phyloP scores from a whole-genome alignment of 2,888 invertebrate genomes.

The Drosophila rubida region DNA sequence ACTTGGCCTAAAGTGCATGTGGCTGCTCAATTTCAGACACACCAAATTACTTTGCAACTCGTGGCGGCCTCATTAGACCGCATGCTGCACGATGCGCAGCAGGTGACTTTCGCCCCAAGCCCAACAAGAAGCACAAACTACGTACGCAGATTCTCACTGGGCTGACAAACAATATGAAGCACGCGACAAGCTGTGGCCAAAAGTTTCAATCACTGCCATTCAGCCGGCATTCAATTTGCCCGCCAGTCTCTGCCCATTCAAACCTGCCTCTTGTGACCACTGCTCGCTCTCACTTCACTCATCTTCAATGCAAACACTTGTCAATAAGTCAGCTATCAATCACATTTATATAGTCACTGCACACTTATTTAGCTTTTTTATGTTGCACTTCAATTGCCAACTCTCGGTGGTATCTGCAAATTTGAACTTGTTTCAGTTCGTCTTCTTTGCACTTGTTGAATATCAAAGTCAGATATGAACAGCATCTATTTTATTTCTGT shows the following conservation, averaged over 20 bases:
- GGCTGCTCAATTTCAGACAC: slow-evolving; percentile 46
- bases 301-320: no score
- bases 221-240: no score
- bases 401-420: no score
- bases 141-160: background rate
- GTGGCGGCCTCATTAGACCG: slow-evolving; percentile 57
- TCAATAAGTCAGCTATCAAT: no score
- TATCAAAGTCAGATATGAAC: no score
- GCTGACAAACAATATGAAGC: background rate
- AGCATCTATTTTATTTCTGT: no score
- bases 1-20: slow-evolving; percentile 39
- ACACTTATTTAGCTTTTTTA: no score
- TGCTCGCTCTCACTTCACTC: background rate
- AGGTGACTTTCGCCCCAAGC: slow-evolving; percentile 32
- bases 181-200: slow-evolving; percentile 10
- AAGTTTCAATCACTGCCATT: background rate
- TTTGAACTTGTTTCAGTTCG: no score
- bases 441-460: no score
- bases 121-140: background rate
- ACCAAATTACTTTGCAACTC: slow-evolving; percentile 62
- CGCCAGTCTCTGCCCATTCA: no score
- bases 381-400: no score
- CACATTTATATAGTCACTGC: no score
- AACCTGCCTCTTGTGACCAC: background rate
- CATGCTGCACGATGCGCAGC: slow-evolving; percentile 35